Conservation (phyloP, 1,140 invertebrate species). For the Andricus grossulariae region DNA sequence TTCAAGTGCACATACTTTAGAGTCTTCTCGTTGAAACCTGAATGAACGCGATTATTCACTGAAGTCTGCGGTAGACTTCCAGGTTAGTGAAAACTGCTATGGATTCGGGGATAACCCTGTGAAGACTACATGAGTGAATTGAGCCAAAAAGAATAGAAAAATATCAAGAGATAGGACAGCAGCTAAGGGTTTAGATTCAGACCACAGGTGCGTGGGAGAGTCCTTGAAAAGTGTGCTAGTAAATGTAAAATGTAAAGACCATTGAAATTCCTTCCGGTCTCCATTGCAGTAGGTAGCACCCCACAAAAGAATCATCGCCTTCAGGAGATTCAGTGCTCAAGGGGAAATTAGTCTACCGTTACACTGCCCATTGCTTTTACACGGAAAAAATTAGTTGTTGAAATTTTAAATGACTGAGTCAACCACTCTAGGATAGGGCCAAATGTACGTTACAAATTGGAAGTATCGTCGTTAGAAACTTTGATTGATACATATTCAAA, state of each 20-base stretch:
- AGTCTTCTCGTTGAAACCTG: constrained; percentile 7
- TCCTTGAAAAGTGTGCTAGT: background rate
- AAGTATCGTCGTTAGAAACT: too few species aligned
- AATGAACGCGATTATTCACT: constrained; percentile 16
- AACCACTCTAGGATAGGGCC: too few species aligned
- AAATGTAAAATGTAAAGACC: constrained; percentile 25
- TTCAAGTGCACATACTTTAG: constrained; percentile 1
- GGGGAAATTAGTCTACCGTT: constrained; percentile 10
- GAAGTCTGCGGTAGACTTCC: background rate
- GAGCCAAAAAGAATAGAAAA: background rate
- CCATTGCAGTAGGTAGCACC: constrained; percentile 12
- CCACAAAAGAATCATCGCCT: constrained; percentile 8
- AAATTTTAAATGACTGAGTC: too few species aligned
- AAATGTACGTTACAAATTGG: too few species aligned
- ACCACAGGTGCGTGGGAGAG: background rate
- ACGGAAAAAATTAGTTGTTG: too few species aligned
- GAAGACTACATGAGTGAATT: constrained; percentile 5
- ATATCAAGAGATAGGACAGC: too few species aligned
- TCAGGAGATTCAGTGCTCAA: background rate
- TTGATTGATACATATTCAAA: too few species aligned
- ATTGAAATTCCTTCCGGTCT: constrained; percentile 22
- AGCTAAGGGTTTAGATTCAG: background rate
- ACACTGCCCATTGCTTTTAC: background rate
- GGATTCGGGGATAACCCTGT: constrained; percentile 11
- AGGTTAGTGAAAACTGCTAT: constrained; percentile 1